These are phyloP conservation scores for Xestia rhomboidea DNA, from an alignment of 2,888 invertebrate genomes.

Conservation along the genomic window DNA sequence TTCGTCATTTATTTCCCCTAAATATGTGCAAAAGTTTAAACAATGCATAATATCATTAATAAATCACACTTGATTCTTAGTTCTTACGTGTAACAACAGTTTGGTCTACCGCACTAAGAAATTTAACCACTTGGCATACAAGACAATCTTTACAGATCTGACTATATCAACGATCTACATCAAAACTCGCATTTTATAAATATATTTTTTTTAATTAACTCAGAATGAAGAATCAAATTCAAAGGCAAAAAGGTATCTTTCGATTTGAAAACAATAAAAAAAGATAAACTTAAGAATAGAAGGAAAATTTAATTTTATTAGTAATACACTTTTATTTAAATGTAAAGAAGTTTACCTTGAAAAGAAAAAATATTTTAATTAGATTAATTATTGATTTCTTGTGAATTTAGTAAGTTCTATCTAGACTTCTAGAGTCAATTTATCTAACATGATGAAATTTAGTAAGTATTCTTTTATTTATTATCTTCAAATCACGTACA, in stretches of 20 bases:
- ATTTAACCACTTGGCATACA: slow-evolving; percentile 73
- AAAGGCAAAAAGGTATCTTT: slow-evolving; percentile 18
- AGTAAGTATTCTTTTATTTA: slow-evolving; percentile 62
- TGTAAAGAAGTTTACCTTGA: slow-evolving; percentile 56
- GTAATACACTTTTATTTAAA: slow-evolving; percentile 50
- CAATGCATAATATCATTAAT: slow-evolving; percentile 47
- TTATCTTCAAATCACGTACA: slow-evolving; percentile 69
- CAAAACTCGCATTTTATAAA: slow-evolving; percentile 52
- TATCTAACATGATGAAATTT: slow-evolving; percentile 57
- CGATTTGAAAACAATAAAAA: slow-evolving; percentile 53
- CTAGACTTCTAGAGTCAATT: slow-evolving; percentile 63
- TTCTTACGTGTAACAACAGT: slow-evolving; percentile 72
- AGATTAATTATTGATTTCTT: slow-evolving; percentile 41
- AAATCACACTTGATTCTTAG: slow-evolving; percentile 64
- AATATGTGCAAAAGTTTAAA: slow-evolving; percentile 42
- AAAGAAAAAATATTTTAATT: slow-evolving; percentile 45
- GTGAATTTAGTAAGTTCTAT: slow-evolving; percentile 59
- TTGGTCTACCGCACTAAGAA: slow-evolving; percentile 76
- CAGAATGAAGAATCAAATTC: slow-evolving; percentile 30
- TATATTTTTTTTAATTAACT: background rate
- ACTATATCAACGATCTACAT: slow-evolving; percentile 62
- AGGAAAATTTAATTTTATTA: slow-evolving; percentile 12
- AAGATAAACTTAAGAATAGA: slow-evolving; percentile 39
- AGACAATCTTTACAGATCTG: slow-evolving; percentile 64
- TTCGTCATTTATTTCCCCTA: slow-evolving; percentile 12